Percentiles rank a stretch among this genome's conserved stretches.
These are phyloP conservation scores for Eunapius fragilis DNA, from an alignment of 37 sponge, comb jelly and placozoan genomes.

Conservation along the genomic window DNA sequence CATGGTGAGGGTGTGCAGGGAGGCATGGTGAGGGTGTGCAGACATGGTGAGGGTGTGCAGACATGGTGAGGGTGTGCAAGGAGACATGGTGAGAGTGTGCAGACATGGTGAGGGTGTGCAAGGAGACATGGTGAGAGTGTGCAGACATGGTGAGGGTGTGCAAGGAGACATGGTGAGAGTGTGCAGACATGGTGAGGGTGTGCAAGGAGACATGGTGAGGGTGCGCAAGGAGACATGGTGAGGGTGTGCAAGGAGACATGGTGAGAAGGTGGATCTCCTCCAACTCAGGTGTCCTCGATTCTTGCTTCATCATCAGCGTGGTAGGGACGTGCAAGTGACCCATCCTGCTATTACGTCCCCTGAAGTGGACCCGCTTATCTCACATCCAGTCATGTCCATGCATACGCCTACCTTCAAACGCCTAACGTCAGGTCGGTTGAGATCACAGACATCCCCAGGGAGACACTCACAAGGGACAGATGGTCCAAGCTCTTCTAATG, in stretches of 20 bases:
- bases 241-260: neutral
- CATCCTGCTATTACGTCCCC: neutral
- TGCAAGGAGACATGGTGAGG: no score
- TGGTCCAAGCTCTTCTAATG: neutral
- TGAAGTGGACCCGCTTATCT: neutral
- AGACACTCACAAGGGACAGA: no score
- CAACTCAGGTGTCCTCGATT: neutral
- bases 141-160: slow-evolving; percentile 48
- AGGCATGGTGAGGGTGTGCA: slow-evolving; percentile 24
- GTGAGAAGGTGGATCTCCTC: neutral
- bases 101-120: neutral
- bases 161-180: no score
- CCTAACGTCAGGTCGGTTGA: neutral
- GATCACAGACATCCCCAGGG: neutral
- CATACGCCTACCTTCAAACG: neutral
- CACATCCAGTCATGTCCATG: neutral
- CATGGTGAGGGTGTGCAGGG: slow-evolving; percentile 25
- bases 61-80: slow-evolving; percentile 26
- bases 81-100: slow-evolving; percentile 21
- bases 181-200: no score
- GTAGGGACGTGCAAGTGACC: neutral
- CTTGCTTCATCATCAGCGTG: neutral
- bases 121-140: slow-evolving; percentile 43
- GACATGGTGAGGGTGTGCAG: neutral
- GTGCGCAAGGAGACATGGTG: slow-evolving; percentile 33